These are phyloP conservation scores for Oryzias woworae DNA, from an alignment of 2,113 vertebrate genomes.

Conservation along the genomic window DNA sequence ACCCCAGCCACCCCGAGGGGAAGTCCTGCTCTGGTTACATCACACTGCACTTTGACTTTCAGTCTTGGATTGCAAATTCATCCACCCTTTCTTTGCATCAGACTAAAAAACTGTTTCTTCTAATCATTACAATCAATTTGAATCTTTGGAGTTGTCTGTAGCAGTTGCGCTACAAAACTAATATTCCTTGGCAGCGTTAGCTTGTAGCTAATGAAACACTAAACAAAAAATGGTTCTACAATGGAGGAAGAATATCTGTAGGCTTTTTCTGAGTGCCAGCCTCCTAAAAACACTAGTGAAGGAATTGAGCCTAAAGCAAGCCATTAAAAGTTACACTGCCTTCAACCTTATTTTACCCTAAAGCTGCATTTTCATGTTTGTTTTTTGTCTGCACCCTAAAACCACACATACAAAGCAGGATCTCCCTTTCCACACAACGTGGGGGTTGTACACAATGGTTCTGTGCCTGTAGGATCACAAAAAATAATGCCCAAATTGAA, in stretches of 20 bases:
- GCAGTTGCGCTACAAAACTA: background rate
- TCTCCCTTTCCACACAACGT: slow-evolving; percentile 8
- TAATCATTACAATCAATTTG: background rate
- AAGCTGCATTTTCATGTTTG: slow-evolving; percentile 46
- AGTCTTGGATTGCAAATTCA: slow-evolving; percentile 34
- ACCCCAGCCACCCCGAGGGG: slow-evolving; percentile 47
- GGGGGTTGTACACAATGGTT: background rate
- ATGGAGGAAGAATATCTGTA: background rate
- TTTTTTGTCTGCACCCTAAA: slow-evolving; percentile 3
- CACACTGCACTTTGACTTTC: slow-evolving; percentile 31
- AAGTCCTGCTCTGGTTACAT: slow-evolving; percentile 65
- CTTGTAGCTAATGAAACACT: slow-evolving; percentile 1
- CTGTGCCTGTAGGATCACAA: background rate
- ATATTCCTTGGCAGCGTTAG: slow-evolving; percentile 9
- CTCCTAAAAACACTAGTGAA: background rate
- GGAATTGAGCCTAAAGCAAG: slow-evolving; percentile 21
- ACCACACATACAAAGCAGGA: too few relatives aligned
- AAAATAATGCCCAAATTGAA: too few relatives aligned
- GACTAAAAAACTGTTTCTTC: background rate
- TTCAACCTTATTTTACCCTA: slow-evolving; percentile 9
- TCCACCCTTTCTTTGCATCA: slow-evolving; percentile 22
- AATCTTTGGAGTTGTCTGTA: slow-evolving; percentile 2
- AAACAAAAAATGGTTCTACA: slow-evolving; percentile 2
- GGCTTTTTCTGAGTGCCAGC: slow-evolving; percentile 6
- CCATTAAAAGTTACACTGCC: slow-evolving; percentile 35